Conservation (phyloP, 2,888 invertebrate genomes). For the Meteorus colon region DNA sequence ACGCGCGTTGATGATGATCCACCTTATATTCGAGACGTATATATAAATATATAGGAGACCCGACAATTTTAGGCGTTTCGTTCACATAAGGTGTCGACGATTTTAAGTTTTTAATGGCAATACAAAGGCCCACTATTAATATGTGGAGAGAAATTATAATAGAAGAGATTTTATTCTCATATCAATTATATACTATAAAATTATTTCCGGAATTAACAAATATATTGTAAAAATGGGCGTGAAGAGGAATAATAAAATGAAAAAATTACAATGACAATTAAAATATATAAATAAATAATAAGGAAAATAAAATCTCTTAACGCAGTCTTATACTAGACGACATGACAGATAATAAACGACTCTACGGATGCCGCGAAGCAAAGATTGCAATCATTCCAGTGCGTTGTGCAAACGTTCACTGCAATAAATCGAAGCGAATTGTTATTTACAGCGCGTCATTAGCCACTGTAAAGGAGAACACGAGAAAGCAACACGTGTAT, state of each 20-base stretch:
- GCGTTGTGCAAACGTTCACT: slow-evolving; percentile 48
- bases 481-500: slow-evolving; percentile 36
- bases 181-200: slow-evolving; percentile 19
- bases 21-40: slow-evolving; percentile 11
- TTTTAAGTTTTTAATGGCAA: slow-evolving; percentile 29
- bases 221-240: not conserved
- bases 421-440: slow-evolving; percentile 62
- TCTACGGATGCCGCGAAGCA: not conserved
- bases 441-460: slow-evolving; percentile 68
- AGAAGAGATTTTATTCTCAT: not conserved
- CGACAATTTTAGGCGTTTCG: slow-evolving; percentile 33
- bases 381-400: slow-evolving; percentile 50
- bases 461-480: slow-evolving; percentile 50
- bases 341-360: slow-evolving; percentile 21
- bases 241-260: not conserved
- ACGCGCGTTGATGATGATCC: slow-evolving; percentile 41
- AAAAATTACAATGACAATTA: not conserved
- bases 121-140: slow-evolving; percentile 24
- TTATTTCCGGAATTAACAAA: not conserved
- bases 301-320: not conserved
- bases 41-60: slow-evolving; percentile 17
- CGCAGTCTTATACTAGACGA: slow-evolving; percentile 2
- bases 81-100: slow-evolving; percentile 42
- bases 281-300: not conserved
- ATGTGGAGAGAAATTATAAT: slow-evolving; percentile 4